These are phyloP conservation scores for Florisuga fusca DNA, from an alignment of 2,797 vertebrate genomes.

Conservation along the genomic window DNA sequence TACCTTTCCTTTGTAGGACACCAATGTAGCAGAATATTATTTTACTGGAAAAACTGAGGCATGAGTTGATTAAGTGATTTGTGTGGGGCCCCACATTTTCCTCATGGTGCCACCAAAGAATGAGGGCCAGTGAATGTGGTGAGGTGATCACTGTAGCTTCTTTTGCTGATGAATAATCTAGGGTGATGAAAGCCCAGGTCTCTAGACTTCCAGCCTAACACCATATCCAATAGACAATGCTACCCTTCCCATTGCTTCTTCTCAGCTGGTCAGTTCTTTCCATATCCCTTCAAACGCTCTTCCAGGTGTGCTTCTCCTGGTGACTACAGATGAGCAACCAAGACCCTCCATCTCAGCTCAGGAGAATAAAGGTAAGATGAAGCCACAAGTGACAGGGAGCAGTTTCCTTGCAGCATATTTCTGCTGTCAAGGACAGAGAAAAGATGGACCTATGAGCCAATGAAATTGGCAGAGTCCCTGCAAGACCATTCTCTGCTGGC, in stretches of 20 bases:
- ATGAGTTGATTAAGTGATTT: neutral
- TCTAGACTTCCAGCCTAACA: neutral
- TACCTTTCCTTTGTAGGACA: neutral
- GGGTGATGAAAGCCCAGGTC: neutral
- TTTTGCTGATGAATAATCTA: neutral
- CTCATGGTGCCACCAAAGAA: neutral
- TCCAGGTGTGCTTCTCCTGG: neutral
- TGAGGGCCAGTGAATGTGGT: neutral
- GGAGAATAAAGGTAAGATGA: neutral
- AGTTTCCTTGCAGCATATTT: slow-evolving; percentile 7
- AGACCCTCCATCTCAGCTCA: neutral
- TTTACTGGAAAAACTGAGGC: neutral
- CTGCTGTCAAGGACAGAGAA: slow-evolving; percentile 14
- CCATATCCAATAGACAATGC: neutral
- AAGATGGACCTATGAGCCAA: neutral
- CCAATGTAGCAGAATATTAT: neutral
- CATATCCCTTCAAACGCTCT: neutral
- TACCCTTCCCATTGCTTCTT: neutral
- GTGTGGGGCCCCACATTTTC: neutral
- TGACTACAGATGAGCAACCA: neutral
- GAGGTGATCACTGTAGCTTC: neutral
- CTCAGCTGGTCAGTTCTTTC: neutral
- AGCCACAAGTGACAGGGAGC: neutral
- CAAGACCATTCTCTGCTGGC: slow-evolving; percentile 57
- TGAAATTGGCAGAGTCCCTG: slow-evolving; percentile 32